Evolutionary conservation across 1,140 invertebrate species (phyloP).

Genomic region (Ladona fulva): DNA sequence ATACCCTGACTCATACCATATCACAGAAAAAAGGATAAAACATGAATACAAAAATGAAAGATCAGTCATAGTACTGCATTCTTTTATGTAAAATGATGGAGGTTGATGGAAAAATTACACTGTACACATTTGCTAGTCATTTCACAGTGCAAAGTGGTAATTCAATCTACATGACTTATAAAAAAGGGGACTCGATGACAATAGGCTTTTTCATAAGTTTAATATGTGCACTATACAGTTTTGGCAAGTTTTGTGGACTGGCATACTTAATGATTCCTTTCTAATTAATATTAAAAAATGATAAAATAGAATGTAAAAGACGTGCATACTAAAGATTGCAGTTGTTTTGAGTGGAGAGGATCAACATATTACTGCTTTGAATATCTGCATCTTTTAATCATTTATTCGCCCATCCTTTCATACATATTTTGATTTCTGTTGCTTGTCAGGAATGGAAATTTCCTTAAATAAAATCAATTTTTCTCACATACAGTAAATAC

Average conservation of each 20-base stretch:
- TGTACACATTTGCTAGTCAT: neutral
- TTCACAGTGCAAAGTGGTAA: neutral
- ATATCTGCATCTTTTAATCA: too few species aligned
- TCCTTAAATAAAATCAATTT: too few species aligned
- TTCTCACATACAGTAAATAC: too few species aligned
- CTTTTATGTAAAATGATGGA: neutral
- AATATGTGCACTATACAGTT: slow-evolving; percentile 10
- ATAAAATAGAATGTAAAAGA: too few species aligned
- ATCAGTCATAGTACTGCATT: slow-evolving; percentile 6
- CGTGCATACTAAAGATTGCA: too few species aligned
- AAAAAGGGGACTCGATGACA: neutral
- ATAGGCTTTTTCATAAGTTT: neutral
- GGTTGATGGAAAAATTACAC: neutral
- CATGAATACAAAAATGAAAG: neutral
- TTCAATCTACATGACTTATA: neutral
- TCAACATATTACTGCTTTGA: too few species aligned
- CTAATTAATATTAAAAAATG: neutral
- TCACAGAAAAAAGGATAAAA: slow-evolving; percentile 10
- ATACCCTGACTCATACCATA: slow-evolving; percentile 1
- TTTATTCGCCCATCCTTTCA: too few species aligned
- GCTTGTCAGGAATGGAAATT: too few species aligned
- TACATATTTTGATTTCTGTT: too few species aligned
- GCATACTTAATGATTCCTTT: neutral
- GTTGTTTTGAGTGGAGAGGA: too few species aligned
- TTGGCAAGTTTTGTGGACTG: slow-evolving; percentile 8